Conservation (phyloP, 2,888 invertebrate genomes). For the Ophioninae sp. region DNA sequence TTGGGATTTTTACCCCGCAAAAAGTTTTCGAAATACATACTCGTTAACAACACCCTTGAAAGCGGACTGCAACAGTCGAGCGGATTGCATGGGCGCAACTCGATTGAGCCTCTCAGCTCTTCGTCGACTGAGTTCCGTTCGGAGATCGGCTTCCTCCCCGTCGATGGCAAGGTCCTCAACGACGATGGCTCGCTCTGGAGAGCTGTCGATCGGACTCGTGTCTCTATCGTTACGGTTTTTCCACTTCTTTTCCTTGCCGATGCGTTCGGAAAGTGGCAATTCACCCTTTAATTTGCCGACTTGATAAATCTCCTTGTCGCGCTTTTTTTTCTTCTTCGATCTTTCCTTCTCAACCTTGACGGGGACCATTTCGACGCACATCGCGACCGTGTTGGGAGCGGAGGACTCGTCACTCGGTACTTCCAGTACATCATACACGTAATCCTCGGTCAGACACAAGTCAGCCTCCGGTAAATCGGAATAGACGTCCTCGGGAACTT, state of each 20-base stretch:
- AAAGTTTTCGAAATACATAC: conserved; percentile 72
- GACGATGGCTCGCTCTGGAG: conserved; percentile 65
- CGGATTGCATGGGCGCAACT: conserved; percentile 79
- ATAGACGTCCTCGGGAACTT: conserved; percentile 46
- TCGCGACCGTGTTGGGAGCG: conserved; percentile 51
- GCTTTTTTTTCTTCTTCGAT: conserved; percentile 80
- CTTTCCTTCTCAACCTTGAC: conserved; percentile 76
- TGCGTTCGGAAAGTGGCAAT: conserved; percentile 74
- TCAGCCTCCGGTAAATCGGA: conserved; percentile 55
- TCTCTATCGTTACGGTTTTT: conserved; percentile 70
- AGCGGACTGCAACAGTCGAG: conserved; percentile 82
- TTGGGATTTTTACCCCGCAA: background rate
- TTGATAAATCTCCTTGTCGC: conserved; percentile 81
- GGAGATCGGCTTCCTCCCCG: conserved; percentile 80
- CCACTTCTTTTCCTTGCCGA: conserved; percentile 76
- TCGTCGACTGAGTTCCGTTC: conserved; percentile 83
- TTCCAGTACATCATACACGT: conserved; percentile 64
- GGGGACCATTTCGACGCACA: conserved; percentile 68
- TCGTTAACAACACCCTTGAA: conserved; percentile 83
- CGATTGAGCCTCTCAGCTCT: conserved; percentile 82
- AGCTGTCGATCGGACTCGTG: conserved; percentile 62
- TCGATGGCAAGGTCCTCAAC: conserved; percentile 73
- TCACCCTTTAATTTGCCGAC: conserved; percentile 77
- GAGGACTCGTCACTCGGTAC: conserved; percentile 62
- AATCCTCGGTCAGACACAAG: conserved; percentile 63